Base-by-base conservation (phyloP, 2,888 invertebrate genomes). In the Notodonta dromedarius region DNA sequence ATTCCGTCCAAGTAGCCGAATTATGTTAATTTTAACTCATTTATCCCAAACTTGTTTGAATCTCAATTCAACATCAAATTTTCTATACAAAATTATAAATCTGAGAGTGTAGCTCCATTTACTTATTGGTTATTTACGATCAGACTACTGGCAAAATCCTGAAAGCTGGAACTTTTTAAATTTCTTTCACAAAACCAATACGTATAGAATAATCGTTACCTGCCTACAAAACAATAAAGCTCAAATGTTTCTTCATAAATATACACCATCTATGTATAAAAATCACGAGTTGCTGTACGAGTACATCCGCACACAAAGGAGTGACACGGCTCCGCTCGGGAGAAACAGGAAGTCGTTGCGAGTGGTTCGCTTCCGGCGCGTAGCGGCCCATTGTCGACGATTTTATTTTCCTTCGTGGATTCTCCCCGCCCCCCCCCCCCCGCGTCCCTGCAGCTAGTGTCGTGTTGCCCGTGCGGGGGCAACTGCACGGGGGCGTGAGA, bases 321-420 rank as follows among this genome's bases (percentile, higher is more conserved):
- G 54, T 39, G 32, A 55, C 39, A 39, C 55, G 54, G 14, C 54
- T 35, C 12, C 39, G 55, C 14, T 5, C 40, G 57, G 16, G n/a
- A 16, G 35, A 8, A 39, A 48, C 62, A 35, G 62, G 62, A 62
- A 62, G 59, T 59, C 62, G 62, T 57, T 35, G 62, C 46, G 62
- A 58, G 58, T 59, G 58, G 59, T 56, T 46, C 57, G 56, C 57
- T 48, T 59, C 61, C 61, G 61, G 56, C 59, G 54, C 48, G 56
- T 51, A 51, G 56, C 51, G 56, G 46, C 59, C 55, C 46, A 50
- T 56, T 56, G 56, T 56, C 56, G 56, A 44, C 56, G 44, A n/a
- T 44, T 56, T 56, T 54, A 54, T 44, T 44, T 56, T 56, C 24
- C 56, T 40, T 16, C 12, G 11, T 56, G 12, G 14, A 44, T 16